Evolutionary conservation across 2,888 invertebrate species (phyloP).

Genomic region (Folsomia manolachei): DNA sequence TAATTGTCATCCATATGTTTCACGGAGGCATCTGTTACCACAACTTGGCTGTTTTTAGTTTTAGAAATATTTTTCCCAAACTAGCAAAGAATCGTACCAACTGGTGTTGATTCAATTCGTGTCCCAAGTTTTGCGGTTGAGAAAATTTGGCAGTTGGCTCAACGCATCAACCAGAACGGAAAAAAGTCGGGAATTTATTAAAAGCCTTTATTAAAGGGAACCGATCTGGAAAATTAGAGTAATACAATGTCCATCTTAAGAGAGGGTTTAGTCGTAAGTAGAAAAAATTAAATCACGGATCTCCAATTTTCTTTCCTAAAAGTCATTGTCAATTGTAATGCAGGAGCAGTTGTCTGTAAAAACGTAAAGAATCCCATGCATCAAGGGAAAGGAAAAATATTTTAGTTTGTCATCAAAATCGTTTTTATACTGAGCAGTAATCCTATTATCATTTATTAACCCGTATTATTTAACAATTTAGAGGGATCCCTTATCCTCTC

Average conservation of each 20-base stretch:
- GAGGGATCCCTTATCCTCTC: background rate
- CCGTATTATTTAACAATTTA: conserved; percentile 21
- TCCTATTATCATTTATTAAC: conserved; percentile 21
- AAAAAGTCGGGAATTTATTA: conserved; percentile 18
- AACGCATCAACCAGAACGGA: conserved; percentile 16
- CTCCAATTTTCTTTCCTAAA: conserved; percentile 12
- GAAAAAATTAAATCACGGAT: conserved; percentile 21
- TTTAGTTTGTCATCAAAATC: conserved; percentile 15
- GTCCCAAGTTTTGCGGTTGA: conserved; percentile 17
- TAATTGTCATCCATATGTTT: conserved; percentile 21
- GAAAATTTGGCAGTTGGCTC: conserved; percentile 19
- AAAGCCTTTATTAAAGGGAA: conserved; percentile 20
- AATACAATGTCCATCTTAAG: conserved; percentile 14
- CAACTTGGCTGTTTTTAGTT: conserved; percentile 9
- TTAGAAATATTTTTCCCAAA: conserved; percentile 20
- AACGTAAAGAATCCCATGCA: background rate
- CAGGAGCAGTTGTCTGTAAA: background rate
- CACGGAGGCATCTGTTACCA: conserved; percentile 14
- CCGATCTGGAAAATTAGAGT: conserved; percentile 22
- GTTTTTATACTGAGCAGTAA: conserved; percentile 11
- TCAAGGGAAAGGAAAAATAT: conserved; percentile 18
- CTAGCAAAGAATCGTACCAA: conserved; percentile 9
- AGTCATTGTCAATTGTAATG: conserved; percentile 12
- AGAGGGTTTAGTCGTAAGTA: conserved; percentile 12
- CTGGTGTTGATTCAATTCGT: conserved; percentile 18